These are phyloP conservation scores for Schizopygopsis pylzovi DNA, from an alignment of 2,797 vertebrate genomes.

Conservation along the genomic window DNA sequence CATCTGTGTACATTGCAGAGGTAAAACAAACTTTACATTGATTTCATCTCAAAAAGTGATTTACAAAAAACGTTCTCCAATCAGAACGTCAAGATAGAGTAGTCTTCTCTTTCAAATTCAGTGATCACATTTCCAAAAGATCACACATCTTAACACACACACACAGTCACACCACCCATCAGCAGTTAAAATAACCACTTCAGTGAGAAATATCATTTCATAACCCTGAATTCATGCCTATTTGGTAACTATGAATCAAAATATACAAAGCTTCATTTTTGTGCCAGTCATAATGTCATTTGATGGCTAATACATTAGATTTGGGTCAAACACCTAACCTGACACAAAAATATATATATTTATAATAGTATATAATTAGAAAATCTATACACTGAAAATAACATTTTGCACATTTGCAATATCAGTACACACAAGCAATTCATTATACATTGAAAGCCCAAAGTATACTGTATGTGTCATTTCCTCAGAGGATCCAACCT, in stretches of 20 bases:
- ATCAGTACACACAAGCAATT: background rate
- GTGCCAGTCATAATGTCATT: slow-evolving; percentile 17
- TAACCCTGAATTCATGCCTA: slow-evolving; percentile 6
- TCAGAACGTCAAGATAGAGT: slow-evolving; percentile 12
- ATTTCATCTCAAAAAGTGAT: slow-evolving; percentile 24
- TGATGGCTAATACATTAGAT: slow-evolving; percentile 29
- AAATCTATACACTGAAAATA: slow-evolving; percentile 39
- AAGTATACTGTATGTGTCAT: slow-evolving; percentile 11
- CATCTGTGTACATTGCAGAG: slow-evolving; percentile 53
- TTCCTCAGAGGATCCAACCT: background rate
- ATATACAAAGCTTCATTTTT: slow-evolving; percentile 5
- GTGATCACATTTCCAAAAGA: slow-evolving; percentile 14
- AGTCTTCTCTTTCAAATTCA: slow-evolving; percentile 15
- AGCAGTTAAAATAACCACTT: slow-evolving; percentile 12
- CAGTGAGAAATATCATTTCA: slow-evolving; percentile 13
- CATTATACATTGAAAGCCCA: slow-evolving; percentile 11
- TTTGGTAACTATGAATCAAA: slow-evolving; percentile 18
- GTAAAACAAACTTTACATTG: slow-evolving; percentile 17
- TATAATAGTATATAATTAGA: slow-evolving; percentile 17
- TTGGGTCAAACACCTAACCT: slow-evolving; percentile 6
- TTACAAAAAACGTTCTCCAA: slow-evolving; percentile 37
- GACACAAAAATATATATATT: background rate
- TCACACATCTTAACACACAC: slow-evolving; percentile 17
- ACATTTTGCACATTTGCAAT: background rate
- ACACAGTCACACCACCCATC: slow-evolving; percentile 21